A percentile compares a stretch with the other conserved stretches of the same genome.
Evolutionary conservation across 2,888 invertebrate genomes (phyloP).

Genomic region (Drosophila nr. medialis): DNA sequence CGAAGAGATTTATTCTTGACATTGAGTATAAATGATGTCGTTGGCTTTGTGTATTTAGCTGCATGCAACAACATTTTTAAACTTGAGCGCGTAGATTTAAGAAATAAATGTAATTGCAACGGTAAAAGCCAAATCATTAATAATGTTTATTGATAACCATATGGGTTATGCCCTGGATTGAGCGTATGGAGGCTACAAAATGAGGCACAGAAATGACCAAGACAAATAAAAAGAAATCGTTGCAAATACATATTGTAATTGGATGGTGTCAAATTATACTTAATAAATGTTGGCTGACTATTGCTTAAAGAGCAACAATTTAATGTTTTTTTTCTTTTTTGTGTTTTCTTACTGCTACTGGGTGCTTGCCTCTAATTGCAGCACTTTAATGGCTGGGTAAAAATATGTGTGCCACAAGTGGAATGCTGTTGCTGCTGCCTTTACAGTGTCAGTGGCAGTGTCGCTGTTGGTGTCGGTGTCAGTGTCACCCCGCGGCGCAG

Average conservation of each 20-base stretch:
- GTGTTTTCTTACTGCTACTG: background rate
- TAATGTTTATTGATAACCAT: background rate
- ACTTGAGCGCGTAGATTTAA: background rate
- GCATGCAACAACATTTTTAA: background rate
- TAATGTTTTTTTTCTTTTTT: background rate
- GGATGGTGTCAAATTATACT: background rate
- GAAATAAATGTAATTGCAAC: background rate
- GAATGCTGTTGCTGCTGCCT: conserved; percentile 19
- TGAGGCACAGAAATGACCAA: background rate
- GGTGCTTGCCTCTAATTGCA: conserved; percentile 2
- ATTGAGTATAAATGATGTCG: background rate
- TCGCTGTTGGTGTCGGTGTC: conserved; percentile 1
- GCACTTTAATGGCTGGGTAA: conserved; percentile 62
- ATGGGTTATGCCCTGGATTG: background rate
- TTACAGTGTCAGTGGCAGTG: conserved; percentile 1
- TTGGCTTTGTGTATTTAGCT: background rate
- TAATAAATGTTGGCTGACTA: conserved; percentile 2
- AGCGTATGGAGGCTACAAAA: background rate
- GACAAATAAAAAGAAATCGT: background rate
- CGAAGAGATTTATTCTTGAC: background rate
- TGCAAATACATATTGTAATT: background rate
- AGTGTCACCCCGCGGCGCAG: conserved; percentile 30
- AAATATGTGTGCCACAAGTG: conserved; percentile 74
- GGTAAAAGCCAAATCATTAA: background rate
- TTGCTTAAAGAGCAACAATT: background rate